phyloP scores from a whole-genome alignment of 2,113 vertebrate species.

The Petaurus breviceps region DNA sequence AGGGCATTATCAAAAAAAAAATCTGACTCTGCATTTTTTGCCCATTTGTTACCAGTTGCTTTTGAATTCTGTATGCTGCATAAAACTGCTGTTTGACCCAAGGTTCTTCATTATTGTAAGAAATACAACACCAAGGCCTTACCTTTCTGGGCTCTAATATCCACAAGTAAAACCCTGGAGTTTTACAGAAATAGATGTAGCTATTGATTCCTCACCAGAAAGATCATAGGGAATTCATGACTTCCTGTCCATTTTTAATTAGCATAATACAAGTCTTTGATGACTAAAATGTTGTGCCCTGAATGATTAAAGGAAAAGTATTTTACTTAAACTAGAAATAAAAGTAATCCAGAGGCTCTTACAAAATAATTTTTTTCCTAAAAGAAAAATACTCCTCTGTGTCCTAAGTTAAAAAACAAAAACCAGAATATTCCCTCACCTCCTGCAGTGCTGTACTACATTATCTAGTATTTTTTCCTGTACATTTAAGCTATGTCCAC shows the following conservation, averaged over 20 bases:
- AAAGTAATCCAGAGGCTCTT: conserved; percentile 24
- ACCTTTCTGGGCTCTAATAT: conserved; percentile 70
- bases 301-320: conserved; percentile 59
- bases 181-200: conserved; percentile 72
- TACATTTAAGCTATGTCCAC: conserved; percentile 72
- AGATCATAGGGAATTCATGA: conserved; percentile 73
- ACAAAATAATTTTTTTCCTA: conserved; percentile 37
- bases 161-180: conserved; percentile 70
- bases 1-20: conserved; percentile 64
- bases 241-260: conserved; percentile 68
- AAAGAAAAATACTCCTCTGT: conserved; percentile 26
- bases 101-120: conserved; percentile 75
- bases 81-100: conserved; percentile 73
- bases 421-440: conserved; percentile 43
- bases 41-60: conserved; percentile 74
- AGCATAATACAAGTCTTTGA: conserved; percentile 68
- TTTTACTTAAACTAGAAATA: conserved; percentile 36
- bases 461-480: conserved; percentile 50
- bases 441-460: background rate
- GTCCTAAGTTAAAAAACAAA: conserved; percentile 18
- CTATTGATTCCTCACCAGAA: conserved; percentile 77
- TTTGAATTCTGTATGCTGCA: conserved; percentile 68
- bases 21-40: conserved; percentile 77
- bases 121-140: conserved; percentile 74
- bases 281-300: conserved; percentile 32